A percentile compares a stretch with the other conserved stretches of the same genome.
phyloP scores from a whole-genome alignment of 2,113 vertebrate species.

The Apaloderma vittatum region DNA sequence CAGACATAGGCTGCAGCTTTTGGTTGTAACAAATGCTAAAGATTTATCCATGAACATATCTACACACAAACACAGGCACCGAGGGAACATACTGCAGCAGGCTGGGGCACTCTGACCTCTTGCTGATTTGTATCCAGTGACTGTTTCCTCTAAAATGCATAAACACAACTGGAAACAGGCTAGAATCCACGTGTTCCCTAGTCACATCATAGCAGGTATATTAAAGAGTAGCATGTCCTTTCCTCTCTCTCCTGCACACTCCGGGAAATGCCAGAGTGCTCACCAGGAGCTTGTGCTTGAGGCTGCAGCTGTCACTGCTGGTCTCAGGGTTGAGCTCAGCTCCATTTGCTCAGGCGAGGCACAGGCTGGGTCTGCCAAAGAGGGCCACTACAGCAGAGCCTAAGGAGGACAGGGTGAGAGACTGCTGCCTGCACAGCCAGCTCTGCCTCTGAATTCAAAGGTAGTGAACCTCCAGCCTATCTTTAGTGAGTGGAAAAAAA shows the following conservation, averaged over 20 bases:
- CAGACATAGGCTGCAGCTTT: not conserved
- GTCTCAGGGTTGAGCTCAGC: not conserved
- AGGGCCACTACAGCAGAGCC: not conserved
- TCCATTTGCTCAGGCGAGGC: not conserved
- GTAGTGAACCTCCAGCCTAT: not conserved
- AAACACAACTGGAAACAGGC: not conserved
- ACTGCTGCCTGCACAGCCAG: not conserved
- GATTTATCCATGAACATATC: not conserved
- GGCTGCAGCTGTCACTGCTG: not conserved
- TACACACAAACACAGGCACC: not conserved
- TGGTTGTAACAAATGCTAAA: not conserved
- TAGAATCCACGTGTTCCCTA: not conserved
- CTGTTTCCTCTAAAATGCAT: not conserved
- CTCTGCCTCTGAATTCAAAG: not conserved
- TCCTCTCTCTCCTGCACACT: not conserved
- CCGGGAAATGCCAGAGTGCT: too few relatives aligned
- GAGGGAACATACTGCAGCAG: not conserved
- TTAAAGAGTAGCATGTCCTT: not conserved
- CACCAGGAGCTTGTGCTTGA: rapidly evolving
- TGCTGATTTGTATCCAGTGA: not conserved
- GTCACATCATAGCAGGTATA: not conserved
- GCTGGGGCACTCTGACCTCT: not conserved
- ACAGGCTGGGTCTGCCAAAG: rapidly evolving
- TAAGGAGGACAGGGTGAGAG: not conserved
- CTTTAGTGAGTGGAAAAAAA: not conserved